These are phyloP conservation scores for Burhinus bistriatus DNA, from an alignment of 2,113 vertebrate species.

Conservation along the genomic window DNA sequence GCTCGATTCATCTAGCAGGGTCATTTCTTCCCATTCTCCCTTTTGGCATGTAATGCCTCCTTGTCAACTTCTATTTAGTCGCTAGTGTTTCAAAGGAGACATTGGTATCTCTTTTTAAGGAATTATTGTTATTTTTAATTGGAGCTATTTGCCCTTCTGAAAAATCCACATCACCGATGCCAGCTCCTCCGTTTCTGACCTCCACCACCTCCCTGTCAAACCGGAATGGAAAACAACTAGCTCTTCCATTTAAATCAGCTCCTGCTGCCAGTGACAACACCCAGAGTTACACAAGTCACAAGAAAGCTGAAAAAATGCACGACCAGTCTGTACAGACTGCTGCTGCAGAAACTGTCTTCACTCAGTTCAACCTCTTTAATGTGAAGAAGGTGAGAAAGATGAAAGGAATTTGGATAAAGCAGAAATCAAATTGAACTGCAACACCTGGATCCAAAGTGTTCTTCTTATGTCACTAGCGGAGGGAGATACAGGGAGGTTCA, in stretches of 20 bases:
- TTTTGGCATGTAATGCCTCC: background rate
- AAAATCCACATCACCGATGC: background rate
- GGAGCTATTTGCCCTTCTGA: constrained; percentile 16
- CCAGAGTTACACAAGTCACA: constrained; percentile 14
- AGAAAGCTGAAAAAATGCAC: background rate
- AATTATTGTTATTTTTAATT: constrained; percentile 54
- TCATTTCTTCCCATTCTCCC: constrained; percentile 18
- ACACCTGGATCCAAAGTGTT: background rate
- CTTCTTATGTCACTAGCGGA: background rate
- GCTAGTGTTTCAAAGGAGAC: background rate
- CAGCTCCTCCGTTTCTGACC: constrained; percentile 12
- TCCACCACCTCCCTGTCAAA: constrained; percentile 35
- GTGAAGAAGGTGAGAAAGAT: background rate
- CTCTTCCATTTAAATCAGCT: constrained; percentile 45
- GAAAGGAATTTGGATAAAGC: background rate
- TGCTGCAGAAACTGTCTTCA: background rate
- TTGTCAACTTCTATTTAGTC: background rate
- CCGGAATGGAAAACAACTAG: constrained; percentile 30
- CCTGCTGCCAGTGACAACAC: constrained; percentile 12
- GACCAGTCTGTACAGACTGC: background rate
- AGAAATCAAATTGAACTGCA: background rate
- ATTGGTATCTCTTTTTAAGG: background rate
- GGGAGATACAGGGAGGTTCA: background rate
- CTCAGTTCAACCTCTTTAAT: background rate
- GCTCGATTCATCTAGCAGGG: background rate